These are phyloP conservation scores for Gonatopus flavifemur DNA, from an alignment of 1,140 invertebrate genomes.

Conservation along the genomic window DNA sequence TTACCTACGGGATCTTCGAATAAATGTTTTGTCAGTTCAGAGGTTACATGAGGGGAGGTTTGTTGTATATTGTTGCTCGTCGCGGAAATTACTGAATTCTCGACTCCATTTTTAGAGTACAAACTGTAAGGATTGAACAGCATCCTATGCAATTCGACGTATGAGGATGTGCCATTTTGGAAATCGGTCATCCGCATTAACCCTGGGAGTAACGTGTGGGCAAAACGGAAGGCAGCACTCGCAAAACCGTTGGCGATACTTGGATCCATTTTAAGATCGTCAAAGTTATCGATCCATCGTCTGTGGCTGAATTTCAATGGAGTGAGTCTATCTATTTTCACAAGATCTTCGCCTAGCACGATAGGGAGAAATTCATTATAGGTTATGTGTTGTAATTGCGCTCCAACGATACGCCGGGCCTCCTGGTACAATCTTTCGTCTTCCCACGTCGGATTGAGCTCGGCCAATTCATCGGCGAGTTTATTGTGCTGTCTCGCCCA, in stretches of 20 bases:
- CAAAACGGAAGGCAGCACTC: slow-evolving; percentile 86
- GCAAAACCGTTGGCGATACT: slow-evolving; percentile 90
- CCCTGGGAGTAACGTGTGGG: slow-evolving; percentile 79
- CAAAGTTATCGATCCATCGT: slow-evolving; percentile 59
- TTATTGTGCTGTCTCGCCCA: slow-evolving; percentile 85
- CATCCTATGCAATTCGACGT: slow-evolving; percentile 75
- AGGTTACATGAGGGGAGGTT: slow-evolving; percentile 55
- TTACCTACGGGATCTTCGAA: slow-evolving; percentile 64
- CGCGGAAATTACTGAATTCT: slow-evolving; percentile 65
- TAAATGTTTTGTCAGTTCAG: slow-evolving; percentile 72
- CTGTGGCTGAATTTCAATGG: slow-evolving; percentile 64
- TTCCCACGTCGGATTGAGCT: slow-evolving; percentile 79
- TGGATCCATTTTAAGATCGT: slow-evolving; percentile 70
- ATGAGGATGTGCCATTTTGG: slow-evolving; percentile 64
- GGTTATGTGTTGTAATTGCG: slow-evolving; percentile 84
- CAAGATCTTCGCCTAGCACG: slow-evolving; percentile 67
- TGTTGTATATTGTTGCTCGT: slow-evolving; percentile 68
- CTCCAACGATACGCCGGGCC: slow-evolving; percentile 74
- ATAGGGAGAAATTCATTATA: slow-evolving; percentile 87
- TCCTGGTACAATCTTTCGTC: slow-evolving; percentile 84
- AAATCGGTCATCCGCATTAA: slow-evolving; percentile 69
- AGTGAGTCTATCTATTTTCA: slow-evolving; percentile 63
- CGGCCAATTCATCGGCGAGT: slow-evolving; percentile 65
- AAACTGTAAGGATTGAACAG: slow-evolving; percentile 80
- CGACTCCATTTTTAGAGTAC: slow-evolving; percentile 65